phyloP scores from a whole-genome alignment of 2,888 invertebrate species.

The Ophion costatus region DNA sequence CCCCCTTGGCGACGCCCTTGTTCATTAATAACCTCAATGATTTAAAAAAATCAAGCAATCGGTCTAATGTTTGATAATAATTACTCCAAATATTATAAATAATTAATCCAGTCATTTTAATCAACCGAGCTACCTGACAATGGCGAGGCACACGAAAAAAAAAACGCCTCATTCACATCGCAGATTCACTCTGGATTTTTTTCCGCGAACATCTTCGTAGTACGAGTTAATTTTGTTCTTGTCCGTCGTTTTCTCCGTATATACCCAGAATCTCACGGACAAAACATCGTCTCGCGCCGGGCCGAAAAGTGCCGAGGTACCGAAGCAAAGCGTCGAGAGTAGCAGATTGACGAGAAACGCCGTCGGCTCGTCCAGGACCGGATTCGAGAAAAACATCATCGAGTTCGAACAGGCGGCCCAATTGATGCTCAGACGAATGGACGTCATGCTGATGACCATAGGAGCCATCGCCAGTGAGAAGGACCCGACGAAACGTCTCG shows the following conservation, averaged over 20 bases:
- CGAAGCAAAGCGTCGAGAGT: constrained; percentile 57
- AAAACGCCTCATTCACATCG: background rate
- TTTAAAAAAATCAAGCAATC: no score
- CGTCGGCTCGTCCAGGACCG: constrained; percentile 79
- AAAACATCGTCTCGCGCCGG: constrained; percentile 45
- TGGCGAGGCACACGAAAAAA: background rate
- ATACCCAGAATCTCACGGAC: constrained; percentile 57
- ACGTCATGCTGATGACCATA: constrained; percentile 86
- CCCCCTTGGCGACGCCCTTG: no score
- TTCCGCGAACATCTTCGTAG: background rate
- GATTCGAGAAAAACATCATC: constrained; percentile 82
- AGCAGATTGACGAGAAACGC: constrained; percentile 65
- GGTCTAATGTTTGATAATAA: background rate
- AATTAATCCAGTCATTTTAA: background rate
- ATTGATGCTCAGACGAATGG: constrained; percentile 85
- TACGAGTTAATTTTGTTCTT: constrained; percentile 1
- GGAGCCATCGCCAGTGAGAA: constrained; percentile 86
- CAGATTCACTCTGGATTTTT: background rate
- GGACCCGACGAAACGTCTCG: constrained; percentile 87
- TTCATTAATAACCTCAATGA: background rate
- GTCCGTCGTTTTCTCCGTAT: background rate
- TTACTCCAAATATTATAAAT: background rate
- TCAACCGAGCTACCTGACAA: background rate
- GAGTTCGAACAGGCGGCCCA: constrained; percentile 84
- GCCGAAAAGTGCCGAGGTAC: constrained; percentile 44